These are phyloP conservation scores for Pegoplata infirma DNA, from an alignment of 2,888 invertebrate species.

Conservation along the genomic window DNA sequence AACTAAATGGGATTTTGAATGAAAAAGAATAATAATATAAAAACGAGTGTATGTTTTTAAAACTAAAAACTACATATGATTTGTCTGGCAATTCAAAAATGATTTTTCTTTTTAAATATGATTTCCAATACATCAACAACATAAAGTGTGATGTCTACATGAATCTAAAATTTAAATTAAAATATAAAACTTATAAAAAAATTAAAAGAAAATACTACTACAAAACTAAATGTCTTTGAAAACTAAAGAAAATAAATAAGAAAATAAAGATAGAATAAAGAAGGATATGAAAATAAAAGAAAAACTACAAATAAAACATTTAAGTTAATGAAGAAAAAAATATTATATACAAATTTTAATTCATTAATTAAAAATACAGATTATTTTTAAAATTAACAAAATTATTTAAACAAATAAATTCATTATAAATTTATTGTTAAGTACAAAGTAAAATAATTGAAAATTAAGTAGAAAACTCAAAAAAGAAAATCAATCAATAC, in stretches of 20 bases:
- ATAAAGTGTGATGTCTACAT: not conserved
- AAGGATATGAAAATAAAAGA: not conserved
- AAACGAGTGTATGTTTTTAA: no score
- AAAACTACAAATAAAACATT: not conserved
- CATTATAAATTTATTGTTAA: not conserved
- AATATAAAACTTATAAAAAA: no score
- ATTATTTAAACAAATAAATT: not conserved
- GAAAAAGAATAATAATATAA: no score
- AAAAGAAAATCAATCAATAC: not conserved
- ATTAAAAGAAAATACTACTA: constrained; percentile 1
- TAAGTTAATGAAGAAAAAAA: not conserved
- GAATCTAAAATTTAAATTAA: not conserved
- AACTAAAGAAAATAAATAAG: not conserved
- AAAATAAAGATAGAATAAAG: not conserved
- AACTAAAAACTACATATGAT: constrained; percentile 42
- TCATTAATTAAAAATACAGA: not conserved
- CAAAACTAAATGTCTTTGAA: not conserved
- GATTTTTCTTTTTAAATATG: constrained; percentile 3
- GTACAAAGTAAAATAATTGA: not conserved
- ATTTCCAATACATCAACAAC: not conserved
- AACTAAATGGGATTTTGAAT: no score
- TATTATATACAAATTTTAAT: not conserved
- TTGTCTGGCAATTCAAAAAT: constrained; percentile 56
- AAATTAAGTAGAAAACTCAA: not conserved
- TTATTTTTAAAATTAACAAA: not conserved